A percentile compares a stretch with the other conserved stretches of the same genome.
Conservation (phyloP, 2,888 invertebrate species). For the Caenorhabditis sp. region DNA sequence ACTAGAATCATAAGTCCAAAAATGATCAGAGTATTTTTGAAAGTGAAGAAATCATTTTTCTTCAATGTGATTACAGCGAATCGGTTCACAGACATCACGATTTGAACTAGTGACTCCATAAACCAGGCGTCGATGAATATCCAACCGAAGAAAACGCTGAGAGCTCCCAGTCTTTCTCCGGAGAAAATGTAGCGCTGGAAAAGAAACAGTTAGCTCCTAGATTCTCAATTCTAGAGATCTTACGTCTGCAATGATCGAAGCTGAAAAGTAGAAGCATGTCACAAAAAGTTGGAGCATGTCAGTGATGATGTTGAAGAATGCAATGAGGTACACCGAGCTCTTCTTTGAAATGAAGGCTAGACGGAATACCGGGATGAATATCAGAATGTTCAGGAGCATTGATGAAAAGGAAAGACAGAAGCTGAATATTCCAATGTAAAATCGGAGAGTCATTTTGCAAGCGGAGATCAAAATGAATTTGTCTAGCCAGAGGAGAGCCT, state of each 20-base stretch:
- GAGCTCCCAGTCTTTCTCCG: constrained; percentile 3
- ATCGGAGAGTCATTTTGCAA: constrained; percentile 14
- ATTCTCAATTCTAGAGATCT: neutral
- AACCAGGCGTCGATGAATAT: constrained; percentile 53
- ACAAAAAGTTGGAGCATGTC: constrained; percentile 56
- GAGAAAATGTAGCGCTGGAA: constrained; percentile 12
- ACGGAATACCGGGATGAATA: constrained; percentile 8
- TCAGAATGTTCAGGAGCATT: constrained; percentile 5
- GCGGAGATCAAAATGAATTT: neutral
- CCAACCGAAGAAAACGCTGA: constrained; percentile 25
- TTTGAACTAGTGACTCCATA: constrained; percentile 36
- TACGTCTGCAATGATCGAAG: constrained; percentile 42
- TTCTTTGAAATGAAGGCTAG: constrained; percentile 5
- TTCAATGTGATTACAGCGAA: constrained; percentile 1
- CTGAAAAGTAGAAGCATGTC: constrained; percentile 51
- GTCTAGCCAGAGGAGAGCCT: neutral
- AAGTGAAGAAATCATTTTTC: constrained; percentile 1
- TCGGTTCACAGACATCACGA: constrained; percentile 37
- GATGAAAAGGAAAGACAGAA: neutral
- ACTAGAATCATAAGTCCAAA: neutral
- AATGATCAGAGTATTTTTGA: neutral
- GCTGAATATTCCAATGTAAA: neutral
- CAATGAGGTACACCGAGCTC: constrained; percentile 59
- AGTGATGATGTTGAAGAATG: constrained; percentile 49
- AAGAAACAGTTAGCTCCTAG: neutral